phyloP scores from a whole-genome alignment of 2,888 invertebrate species.

The Amphimallon solstitiale region DNA sequence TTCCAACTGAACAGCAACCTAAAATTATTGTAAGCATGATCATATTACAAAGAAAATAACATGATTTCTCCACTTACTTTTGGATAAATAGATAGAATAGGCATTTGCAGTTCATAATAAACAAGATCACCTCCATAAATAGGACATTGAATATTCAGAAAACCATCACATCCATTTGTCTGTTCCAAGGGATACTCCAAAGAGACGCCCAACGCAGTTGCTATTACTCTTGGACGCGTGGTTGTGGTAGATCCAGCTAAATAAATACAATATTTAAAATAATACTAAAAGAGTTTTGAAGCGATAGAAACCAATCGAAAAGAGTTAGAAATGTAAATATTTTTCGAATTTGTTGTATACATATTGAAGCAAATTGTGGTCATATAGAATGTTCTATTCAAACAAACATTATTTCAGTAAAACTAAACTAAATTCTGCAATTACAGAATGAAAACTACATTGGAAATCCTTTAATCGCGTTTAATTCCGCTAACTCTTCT shows the following conservation, averaged over 20 bases:
- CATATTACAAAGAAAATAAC: no score
- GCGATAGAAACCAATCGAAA: no score
- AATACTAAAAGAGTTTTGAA: no score
- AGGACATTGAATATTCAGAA: conserved; percentile 9
- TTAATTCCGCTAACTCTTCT: no score
- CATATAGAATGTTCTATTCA: no score
- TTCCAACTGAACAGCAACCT: conserved; percentile 28
- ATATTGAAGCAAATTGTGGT: no score
- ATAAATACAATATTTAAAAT: not conserved
- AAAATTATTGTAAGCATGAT: not conserved
- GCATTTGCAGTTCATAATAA: conserved; percentile 3
- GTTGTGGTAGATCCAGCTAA: not conserved
- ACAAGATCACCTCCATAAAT: conserved; percentile 2
- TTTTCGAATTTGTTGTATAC: no score
- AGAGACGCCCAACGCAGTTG: not conserved
- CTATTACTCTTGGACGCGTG: not conserved
- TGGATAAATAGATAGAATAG: conserved; percentile 4
- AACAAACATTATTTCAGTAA: no score
- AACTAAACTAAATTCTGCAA: no score
- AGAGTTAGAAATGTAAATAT: no score
- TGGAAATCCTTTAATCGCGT: no score
- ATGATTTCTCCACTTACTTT: not conserved
- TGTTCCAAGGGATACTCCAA: conserved; percentile 9
- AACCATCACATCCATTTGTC: conserved; percentile 11
- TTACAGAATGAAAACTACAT: no score